Evolutionary conservation across 2,113 vertebrate species (phyloP), one percentile per base, ranked within the genome.

Genomic region (Phainopepla nitens): DNA sequence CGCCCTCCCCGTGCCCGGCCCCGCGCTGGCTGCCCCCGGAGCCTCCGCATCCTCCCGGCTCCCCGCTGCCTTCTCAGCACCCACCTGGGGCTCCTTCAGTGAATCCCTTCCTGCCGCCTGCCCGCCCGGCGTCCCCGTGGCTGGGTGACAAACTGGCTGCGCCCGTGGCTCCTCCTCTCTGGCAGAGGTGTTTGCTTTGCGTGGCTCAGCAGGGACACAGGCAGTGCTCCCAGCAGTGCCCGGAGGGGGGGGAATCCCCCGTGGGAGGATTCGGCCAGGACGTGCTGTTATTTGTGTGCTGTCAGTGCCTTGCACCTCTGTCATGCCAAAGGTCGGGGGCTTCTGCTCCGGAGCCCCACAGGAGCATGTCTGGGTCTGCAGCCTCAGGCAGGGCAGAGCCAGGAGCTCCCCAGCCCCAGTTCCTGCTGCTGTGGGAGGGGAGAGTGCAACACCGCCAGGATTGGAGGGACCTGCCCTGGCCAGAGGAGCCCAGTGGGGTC

Each of bases 231-330:
- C 5, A 47, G 84, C 7, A 0, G 53, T 9, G 66, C 5, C 12
- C 1, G 0, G 17, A 10, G n/a, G 3, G 6, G 47, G 33, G 44
- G 29, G 54, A 73, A 3, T 53, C 22, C n/a, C 35, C 76, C 1
- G 0, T 10, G 76, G 53, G 61, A 65, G 20, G 24, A 19, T 8
- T 3, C 0, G 0, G 57, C 11, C 13, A 14, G 47, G 41, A 5
- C 0, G 0, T 15, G 65, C 2, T 21, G 44, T n/a, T 70, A 24
- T 20, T 24, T 8, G 13, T 39, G 20, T 60, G 61, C 73, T 58
- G 51, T 7, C n/a, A 10, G 65, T 13, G 66, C 84, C 49, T 25
- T 35, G 51, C 28, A 14, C 33, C 21, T 13, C 1, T 16, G 27
- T 22, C 41, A 7, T 9, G 61, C 60, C 69, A 23, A 42, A 61